Conservation (phyloP, 2,797 vertebrate species). For the Hirundo rustica region DNA sequence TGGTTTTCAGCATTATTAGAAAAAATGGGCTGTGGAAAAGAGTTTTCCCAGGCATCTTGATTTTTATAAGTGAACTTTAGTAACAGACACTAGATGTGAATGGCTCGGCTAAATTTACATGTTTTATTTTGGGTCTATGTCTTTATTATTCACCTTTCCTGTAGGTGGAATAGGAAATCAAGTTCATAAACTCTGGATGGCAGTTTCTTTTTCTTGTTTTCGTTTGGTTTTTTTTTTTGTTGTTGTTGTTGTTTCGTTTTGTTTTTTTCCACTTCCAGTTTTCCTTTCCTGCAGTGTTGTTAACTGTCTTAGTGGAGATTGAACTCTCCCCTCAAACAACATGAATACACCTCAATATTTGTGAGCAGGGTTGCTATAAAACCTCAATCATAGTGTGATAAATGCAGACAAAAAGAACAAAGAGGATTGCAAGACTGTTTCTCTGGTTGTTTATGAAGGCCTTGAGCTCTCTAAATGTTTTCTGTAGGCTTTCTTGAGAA, state of each 20-base stretch:
- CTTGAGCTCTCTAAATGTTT: background rate
- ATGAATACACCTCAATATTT: background rate
- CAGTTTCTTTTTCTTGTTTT: background rate
- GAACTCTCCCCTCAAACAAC: background rate
- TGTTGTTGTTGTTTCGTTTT: too few relatives aligned
- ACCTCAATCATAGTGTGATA: background rate
- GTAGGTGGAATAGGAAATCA: background rate
- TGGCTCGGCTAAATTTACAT: background rate
- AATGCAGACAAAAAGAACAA: background rate
- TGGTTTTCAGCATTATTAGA: background rate
- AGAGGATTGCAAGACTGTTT: background rate
- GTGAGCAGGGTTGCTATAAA: background rate
- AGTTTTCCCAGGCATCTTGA: background rate
- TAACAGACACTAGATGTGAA: background rate
- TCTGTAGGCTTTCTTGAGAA: background rate
- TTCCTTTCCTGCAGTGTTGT: background rate
- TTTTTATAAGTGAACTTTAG: background rate
- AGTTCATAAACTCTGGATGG: background rate
- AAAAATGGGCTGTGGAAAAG: background rate
- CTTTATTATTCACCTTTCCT: constrained; percentile 27
- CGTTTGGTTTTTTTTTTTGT: too few relatives aligned
- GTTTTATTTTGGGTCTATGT: background rate
- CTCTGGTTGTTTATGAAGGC: background rate
- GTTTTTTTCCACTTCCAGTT: background rate
- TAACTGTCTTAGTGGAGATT: background rate